phyloP scores from a whole-genome alignment of 2,113 vertebrate genomes.

The Saccopteryx bilineata region DNA sequence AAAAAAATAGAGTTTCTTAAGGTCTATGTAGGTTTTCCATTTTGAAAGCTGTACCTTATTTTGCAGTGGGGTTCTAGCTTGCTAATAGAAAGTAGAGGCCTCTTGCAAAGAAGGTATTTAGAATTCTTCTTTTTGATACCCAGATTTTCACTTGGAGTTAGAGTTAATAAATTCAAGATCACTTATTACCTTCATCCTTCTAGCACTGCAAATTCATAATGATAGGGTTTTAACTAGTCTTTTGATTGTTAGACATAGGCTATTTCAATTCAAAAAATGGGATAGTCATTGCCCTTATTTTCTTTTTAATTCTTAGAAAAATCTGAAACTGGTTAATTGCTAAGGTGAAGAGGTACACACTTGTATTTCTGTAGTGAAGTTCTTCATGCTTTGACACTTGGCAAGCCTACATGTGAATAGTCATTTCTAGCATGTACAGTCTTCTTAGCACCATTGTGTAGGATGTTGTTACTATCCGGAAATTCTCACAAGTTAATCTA shows the following conservation, averaged over 20 bases:
- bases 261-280: slow-evolving; percentile 35
- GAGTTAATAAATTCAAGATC: slow-evolving; percentile 61
- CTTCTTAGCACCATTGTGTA: not conserved
- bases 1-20: not conserved
- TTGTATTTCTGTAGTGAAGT: not conserved
- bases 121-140: not conserved
- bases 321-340: not conserved
- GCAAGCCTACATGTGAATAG: not conserved
- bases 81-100: not conserved
- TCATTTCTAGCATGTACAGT: not conserved
- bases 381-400: not conserved
- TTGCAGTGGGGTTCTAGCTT: not conserved
- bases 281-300: not conserved
- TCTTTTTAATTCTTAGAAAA: slow-evolving; percentile 37
- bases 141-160: slow-evolving; percentile 46
- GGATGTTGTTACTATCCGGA: not conserved
- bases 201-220: not conserved
- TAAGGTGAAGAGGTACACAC: not conserved
- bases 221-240: not conserved
- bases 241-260: slow-evolving; percentile 35
- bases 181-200: slow-evolving; percentile 49
- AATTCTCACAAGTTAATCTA: slow-evolving; percentile 26
- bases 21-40: not conserved
- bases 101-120: not conserved
- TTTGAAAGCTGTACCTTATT: not conserved